A percentile compares a stretch with the other conserved stretches of the same genome.
phyloP scores from a whole-genome alignment of 2,113 vertebrate species.

The Spea multiplicata region DNA sequence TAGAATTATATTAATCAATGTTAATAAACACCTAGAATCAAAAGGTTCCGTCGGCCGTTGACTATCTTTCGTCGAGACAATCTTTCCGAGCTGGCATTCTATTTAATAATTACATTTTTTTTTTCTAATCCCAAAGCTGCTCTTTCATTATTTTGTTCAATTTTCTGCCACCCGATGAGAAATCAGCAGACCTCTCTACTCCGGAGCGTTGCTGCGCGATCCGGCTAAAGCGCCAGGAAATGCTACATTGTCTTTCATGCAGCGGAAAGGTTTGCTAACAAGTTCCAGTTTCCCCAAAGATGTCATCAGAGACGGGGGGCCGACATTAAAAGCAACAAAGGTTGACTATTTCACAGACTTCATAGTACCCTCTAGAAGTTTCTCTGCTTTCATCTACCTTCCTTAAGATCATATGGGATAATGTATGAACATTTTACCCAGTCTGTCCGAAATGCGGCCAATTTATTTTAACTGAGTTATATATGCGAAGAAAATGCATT shows the following conservation, averaged over 20 bases:
- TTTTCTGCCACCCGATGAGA: neutral
- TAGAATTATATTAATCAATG: neutral
- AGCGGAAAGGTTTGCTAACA: conserved; percentile 27
- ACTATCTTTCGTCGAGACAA: neutral
- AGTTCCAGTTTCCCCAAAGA: conserved; percentile 21
- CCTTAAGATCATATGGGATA: conserved; percentile 33
- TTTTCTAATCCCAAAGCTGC: neutral
- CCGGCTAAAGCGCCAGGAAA: neutral
- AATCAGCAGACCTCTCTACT: neutral
- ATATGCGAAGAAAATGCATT: neutral
- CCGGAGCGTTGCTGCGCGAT: neutral
- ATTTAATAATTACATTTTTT: conserved; percentile 28
- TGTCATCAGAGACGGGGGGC: conserved; percentile 20
- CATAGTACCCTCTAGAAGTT: conserved; percentile 31
- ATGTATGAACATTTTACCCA: conserved; percentile 7
- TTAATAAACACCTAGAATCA: conserved; percentile 5
- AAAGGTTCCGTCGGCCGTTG: neutral
- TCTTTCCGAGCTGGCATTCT: neutral
- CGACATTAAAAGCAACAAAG: conserved; percentile 24
- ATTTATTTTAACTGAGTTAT: conserved; percentile 33
- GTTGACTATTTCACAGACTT: conserved; percentile 27
- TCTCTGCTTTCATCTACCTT: conserved; percentile 36
- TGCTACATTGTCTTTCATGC: conserved; percentile 17
- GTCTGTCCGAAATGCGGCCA: conserved; percentile 19
- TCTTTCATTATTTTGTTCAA: neutral